Conservation (phyloP, 2,888 invertebrate species). For the Eristalis tenax region DNA sequence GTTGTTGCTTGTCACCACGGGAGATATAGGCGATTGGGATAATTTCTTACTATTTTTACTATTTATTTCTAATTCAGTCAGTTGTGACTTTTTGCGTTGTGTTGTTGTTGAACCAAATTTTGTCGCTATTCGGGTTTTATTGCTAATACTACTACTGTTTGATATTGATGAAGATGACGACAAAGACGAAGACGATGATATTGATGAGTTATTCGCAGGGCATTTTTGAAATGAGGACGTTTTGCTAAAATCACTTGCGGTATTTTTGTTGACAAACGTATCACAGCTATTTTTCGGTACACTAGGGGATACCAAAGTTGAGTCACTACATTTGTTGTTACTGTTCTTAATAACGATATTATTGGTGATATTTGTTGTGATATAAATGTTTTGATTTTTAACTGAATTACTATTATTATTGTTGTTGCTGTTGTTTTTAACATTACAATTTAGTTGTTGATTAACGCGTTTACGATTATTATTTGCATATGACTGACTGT, state of each 20-base stretch:
- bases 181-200: slow-evolving; percentile 60
- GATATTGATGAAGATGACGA: slow-evolving; percentile 52
- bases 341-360: slow-evolving; percentile 53
- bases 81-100: slow-evolving; percentile 51
- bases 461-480: slow-evolving; percentile 58
- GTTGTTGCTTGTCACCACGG: slow-evolving; percentile 41
- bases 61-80: slow-evolving; percentile 45
- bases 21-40: slow-evolving; percentile 34
- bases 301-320: slow-evolving; percentile 41
- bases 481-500: slow-evolving; percentile 45
- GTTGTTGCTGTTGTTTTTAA: slow-evolving; percentile 36
- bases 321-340: slow-evolving; percentile 51
- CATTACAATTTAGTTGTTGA: slow-evolving; percentile 64
- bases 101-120: slow-evolving; percentile 42
- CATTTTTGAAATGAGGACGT: slow-evolving; percentile 56
- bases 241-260: slow-evolving; percentile 49
- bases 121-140: slow-evolving; percentile 37
- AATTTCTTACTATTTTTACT: slow-evolving; percentile 31
- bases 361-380: slow-evolving; percentile 36
- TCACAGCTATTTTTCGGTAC: slow-evolving; percentile 59
- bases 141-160: slow-evolving; percentile 43
- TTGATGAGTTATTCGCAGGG: slow-evolving; percentile 47
- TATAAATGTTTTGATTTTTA: slow-evolving; percentile 61
- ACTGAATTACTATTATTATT: slow-evolving; percentile 28
- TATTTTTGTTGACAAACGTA: slow-evolving; percentile 52